Evolutionary conservation across 2,797 vertebrate genomes (phyloP).

Genomic region (Argya squamiceps): DNA sequence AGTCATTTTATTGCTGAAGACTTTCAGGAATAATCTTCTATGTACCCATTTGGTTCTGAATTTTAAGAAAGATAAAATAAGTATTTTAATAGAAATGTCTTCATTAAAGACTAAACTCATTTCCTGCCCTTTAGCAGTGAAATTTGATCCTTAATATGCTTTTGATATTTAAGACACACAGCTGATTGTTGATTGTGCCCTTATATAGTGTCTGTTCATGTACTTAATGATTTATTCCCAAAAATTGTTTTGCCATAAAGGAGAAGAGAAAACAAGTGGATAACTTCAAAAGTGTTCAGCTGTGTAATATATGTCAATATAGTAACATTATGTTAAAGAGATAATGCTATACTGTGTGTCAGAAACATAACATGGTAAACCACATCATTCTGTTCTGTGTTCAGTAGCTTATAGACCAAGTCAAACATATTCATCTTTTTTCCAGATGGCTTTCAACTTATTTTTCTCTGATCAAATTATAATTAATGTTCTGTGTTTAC

Average conservation of each 20-base stretch:
- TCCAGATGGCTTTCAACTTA: constrained; percentile 46
- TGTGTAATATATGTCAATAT: not conserved
- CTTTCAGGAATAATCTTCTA: not conserved
- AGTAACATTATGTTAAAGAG: not conserved
- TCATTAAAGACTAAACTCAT: not conserved
- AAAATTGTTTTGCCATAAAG: not conserved
- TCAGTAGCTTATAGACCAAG: not conserved
- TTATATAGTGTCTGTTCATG: not conserved
- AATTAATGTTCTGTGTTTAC: constrained; percentile 72
- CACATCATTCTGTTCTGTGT: not conserved
- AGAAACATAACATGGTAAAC: not conserved
- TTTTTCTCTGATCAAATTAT: constrained; percentile 55
- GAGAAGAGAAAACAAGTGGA: not conserved
- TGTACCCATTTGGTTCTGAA: not conserved
- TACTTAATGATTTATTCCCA: not conserved
- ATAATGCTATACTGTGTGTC: not conserved
- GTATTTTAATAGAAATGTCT: not conserved
- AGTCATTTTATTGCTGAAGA: not conserved
- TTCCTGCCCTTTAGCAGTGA: not conserved
- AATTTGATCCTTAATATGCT: not conserved
- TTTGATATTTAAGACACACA: not conserved
- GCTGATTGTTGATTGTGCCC: not conserved
- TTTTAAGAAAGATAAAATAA: not conserved
- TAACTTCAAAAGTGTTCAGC: not conserved
- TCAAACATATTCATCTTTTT: constrained; percentile 24